A percentile compares a stretch with the other conserved stretches of the same genome.
phyloP scores from a whole-genome alignment of 2,797 vertebrate genomes.

The Helarctos malayanus region DNA sequence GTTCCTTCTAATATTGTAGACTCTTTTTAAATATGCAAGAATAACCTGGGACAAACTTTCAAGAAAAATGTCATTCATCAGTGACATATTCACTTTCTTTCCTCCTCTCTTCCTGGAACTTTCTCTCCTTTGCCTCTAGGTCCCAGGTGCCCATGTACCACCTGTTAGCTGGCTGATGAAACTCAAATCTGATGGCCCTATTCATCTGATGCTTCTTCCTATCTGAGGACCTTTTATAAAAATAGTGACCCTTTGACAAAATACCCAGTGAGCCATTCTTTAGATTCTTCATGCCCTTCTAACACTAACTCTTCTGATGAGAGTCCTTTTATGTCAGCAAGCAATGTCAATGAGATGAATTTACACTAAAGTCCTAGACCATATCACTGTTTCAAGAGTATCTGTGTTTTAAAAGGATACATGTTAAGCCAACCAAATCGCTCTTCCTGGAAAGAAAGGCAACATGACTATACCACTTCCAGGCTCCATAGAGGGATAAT shows the following conservation, averaged over 20 bases:
- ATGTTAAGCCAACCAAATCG: neutral
- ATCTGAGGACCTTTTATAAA: neutral
- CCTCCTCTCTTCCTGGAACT: neutral
- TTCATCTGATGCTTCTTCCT: neutral
- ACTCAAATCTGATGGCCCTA: neutral
- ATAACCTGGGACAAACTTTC: neutral
- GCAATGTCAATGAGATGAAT: neutral
- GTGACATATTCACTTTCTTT: neutral
- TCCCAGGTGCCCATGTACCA: neutral
- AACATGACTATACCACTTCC: neutral
- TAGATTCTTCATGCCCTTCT: neutral
- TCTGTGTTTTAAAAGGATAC: neutral
- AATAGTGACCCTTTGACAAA: neutral
- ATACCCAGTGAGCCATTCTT: neutral
- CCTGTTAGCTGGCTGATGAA: neutral
- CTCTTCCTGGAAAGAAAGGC: neutral
- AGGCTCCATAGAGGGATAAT: neutral
- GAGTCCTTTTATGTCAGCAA: neutral
- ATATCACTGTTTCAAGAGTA: neutral
- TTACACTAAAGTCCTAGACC: constrained; percentile 9
- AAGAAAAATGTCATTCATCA: constrained; percentile 25
- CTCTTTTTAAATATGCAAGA: neutral
- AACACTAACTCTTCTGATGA: neutral
- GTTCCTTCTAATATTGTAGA: neutral
- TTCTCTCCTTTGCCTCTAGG: neutral